phyloP scores from a whole-genome alignment of 2,888 invertebrate genomes.

The Tetragnatha montana region DNA sequence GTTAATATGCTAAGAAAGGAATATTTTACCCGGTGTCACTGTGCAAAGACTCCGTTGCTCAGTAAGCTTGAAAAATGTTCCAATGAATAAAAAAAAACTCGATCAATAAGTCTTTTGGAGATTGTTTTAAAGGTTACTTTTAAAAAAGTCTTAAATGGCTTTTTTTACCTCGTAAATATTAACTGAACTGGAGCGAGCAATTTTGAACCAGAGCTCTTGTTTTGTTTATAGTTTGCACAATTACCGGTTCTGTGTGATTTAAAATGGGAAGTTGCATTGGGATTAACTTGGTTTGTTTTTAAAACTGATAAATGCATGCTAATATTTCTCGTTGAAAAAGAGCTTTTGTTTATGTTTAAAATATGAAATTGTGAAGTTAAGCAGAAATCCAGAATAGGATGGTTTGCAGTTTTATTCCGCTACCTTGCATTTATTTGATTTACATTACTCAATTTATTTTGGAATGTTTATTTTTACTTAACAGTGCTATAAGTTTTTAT shows the following conservation, averaged over 20 bases:
- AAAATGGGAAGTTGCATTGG: background rate
- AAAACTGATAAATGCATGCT: background rate
- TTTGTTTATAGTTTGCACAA: background rate
- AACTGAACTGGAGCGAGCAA: background rate
- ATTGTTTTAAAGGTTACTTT: background rate
- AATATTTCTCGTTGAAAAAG: background rate
- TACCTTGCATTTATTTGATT: too few species aligned
- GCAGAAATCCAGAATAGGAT: too few species aligned
- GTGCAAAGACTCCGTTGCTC: background rate
- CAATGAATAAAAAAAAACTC: background rate
- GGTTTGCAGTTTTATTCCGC: too few species aligned
- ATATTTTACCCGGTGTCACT: background rate
- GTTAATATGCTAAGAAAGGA: background rate
- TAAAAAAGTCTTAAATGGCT: background rate
- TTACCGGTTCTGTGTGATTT: background rate
- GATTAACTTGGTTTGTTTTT: background rate
- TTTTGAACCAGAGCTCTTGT: background rate
- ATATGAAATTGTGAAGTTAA: too few species aligned
- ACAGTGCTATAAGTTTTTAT: too few species aligned
- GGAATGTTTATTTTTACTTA: too few species aligned
- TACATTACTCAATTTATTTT: too few species aligned
- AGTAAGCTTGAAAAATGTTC: slow-evolving; percentile 9
- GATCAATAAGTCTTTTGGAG: background rate
- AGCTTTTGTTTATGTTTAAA: too few species aligned
- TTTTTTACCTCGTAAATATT: background rate